These are phyloP conservation scores for Melinopterus prodromus DNA, from an alignment of 2,888 invertebrate species.

Conservation along the genomic window DNA sequence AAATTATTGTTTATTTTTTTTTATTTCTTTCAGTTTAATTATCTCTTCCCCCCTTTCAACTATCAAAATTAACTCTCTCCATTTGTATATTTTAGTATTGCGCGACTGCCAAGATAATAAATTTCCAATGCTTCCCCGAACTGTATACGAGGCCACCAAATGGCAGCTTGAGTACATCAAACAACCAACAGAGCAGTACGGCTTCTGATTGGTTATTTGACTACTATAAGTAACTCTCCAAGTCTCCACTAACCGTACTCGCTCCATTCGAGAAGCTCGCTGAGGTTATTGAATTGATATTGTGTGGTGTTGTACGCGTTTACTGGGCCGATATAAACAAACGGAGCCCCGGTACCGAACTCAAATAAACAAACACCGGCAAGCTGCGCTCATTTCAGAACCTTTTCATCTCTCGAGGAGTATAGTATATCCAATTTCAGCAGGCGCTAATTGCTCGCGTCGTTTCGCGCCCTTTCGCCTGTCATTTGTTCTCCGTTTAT, in stretches of 20 bases:
- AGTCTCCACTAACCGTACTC: background rate
- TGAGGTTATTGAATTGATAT: background rate
- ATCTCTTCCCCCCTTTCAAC: too few species aligned
- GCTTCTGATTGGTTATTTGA: too few species aligned
- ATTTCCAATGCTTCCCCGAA: too few species aligned
- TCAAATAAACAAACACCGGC: background rate
- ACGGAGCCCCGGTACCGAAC: background rate
- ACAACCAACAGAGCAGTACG: too few species aligned
- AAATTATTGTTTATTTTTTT: too few species aligned
- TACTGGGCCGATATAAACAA: constrained; percentile 4
- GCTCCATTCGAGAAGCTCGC: background rate
- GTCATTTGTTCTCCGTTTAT: background rate
- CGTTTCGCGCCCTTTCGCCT: background rate
- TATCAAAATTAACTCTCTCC: too few species aligned
- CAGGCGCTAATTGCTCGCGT: background rate
- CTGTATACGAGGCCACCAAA: too few species aligned
- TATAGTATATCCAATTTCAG: background rate
- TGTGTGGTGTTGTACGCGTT: background rate
- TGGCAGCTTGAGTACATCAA: too few species aligned
- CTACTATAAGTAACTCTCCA: too few species aligned
- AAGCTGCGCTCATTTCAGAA: background rate
- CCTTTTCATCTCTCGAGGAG: background rate
- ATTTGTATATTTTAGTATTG: too few species aligned
- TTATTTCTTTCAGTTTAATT: too few species aligned
- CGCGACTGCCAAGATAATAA: too few species aligned